phyloP scores from a whole-genome alignment of 2,888 invertebrate genomes.

The Microplitis manilae region DNA sequence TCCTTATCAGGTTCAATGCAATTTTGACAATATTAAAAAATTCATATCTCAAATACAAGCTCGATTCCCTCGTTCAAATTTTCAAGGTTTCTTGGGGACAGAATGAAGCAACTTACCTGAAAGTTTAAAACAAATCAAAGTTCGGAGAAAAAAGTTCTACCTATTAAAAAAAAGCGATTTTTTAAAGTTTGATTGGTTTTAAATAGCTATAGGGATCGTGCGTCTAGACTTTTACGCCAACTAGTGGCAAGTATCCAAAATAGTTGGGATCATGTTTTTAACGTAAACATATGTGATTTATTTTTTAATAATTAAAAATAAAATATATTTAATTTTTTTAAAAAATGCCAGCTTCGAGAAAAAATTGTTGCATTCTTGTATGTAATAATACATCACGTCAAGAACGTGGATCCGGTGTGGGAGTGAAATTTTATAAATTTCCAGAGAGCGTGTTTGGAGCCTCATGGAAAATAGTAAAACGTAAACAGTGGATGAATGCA shows the following conservation, averaged over 20 bases:
- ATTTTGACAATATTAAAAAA: too few species aligned
- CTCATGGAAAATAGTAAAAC: constrained; percentile 5
- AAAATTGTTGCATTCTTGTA: constrained; percentile 3
- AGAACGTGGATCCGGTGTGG: constrained; percentile 9
- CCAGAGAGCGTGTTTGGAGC: neutral
- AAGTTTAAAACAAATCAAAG: too few species aligned
- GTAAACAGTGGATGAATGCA: constrained; percentile 13
- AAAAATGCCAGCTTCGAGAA: constrained; percentile 2
- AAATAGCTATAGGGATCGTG: constrained; percentile 16
- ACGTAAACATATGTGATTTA: neutral
- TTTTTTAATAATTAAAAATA: neutral
- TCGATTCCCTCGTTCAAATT: too few species aligned
- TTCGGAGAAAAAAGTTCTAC: too few species aligned
- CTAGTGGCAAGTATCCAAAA: constrained; percentile 10
- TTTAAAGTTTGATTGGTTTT: too few species aligned
- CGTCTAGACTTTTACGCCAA: neutral
- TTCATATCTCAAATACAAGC: too few species aligned
- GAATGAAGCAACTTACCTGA: too few species aligned
- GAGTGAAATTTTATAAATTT: constrained; percentile 16
- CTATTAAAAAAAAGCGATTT: too few species aligned
- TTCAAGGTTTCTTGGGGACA: too few species aligned
- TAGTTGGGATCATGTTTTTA: neutral
- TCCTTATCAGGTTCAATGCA: too few species aligned
- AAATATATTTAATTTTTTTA: neutral
- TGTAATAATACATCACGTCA: constrained; percentile 14